These are phyloP conservation scores for Seriola quinqueradiata DNA, from an alignment of 2,113 vertebrate genomes.

Conservation along the genomic window DNA sequence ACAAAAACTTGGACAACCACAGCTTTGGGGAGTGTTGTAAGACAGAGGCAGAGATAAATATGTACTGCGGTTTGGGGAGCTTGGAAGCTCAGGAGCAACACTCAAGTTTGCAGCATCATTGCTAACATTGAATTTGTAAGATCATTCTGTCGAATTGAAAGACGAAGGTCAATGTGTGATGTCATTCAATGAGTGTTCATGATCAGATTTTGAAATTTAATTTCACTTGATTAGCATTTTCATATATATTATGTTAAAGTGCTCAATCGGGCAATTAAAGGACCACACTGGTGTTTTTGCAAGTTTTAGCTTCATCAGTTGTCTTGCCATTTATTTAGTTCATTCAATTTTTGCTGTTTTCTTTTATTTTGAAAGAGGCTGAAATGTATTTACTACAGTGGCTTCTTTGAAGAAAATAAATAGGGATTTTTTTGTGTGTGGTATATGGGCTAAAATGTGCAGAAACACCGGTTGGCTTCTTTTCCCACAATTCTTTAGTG, in stretches of 20 bases:
- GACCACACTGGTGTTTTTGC: too few relatives aligned
- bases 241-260: too few relatives aligned
- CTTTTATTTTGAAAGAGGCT: neutral
- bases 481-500: neutral
- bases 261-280: neutral
- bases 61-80: constrained; percentile 43
- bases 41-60: constrained; percentile 52
- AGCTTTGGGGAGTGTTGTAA: constrained; percentile 52
- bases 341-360: neutral
- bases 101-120: neutral
- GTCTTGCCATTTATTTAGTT: neutral
- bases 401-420: too few relatives aligned
- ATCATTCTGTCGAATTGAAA: neutral
- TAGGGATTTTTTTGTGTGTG: too few relatives aligned
- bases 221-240: neutral
- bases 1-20: constrained; percentile 52
- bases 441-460: too few relatives aligned
- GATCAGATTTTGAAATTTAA: neutral
- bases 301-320: too few relatives aligned
- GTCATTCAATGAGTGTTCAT: neutral
- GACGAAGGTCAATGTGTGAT: neutral
- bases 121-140: neutral
- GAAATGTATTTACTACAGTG: neutral
- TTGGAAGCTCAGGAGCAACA: neutral
- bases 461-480: neutral